Evolutionary conservation across 2,113 vertebrate species (phyloP).

Genomic region (Sminthopsis crassicaudata): DNA sequence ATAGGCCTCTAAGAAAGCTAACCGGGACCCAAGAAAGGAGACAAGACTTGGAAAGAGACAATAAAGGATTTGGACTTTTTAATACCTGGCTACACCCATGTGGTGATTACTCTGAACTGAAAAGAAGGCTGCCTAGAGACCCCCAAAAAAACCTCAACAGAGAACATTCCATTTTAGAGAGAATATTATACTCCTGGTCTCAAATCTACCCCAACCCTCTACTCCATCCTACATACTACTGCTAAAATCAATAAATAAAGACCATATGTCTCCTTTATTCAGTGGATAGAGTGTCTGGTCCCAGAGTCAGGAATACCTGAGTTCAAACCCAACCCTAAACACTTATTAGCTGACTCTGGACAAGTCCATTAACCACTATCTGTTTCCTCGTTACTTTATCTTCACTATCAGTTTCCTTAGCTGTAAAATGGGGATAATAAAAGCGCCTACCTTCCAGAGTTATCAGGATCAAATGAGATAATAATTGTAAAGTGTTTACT

Average conservation of each 20-base stretch:
- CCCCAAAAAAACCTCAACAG: too few relatives aligned
- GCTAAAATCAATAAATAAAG: neutral
- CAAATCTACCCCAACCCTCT: neutral
- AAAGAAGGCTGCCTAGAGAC: too few relatives aligned
- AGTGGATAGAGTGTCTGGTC: neutral
- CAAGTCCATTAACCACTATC: neutral
- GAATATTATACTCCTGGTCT: neutral
- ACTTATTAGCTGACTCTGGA: neutral
- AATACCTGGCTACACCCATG: too few relatives aligned
- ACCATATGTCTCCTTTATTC: neutral
- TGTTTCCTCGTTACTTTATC: too few relatives aligned
- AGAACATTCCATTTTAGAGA: too few relatives aligned
- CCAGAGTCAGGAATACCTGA: neutral
- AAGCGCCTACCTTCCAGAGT: neutral
- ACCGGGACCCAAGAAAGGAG: too few relatives aligned
- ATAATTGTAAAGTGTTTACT: neutral
- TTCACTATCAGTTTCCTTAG: neutral
- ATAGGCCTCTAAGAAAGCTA: too few relatives aligned
- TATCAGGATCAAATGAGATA: neutral
- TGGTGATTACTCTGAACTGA: too few relatives aligned
- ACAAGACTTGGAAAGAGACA: too few relatives aligned
- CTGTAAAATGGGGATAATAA: neutral
- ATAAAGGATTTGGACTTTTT: too few relatives aligned
- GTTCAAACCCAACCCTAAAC: neutral
- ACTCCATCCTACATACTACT: neutral